Conservation (phyloP, 1,140 invertebrate genomes). For the Apis mellifera region DNA sequence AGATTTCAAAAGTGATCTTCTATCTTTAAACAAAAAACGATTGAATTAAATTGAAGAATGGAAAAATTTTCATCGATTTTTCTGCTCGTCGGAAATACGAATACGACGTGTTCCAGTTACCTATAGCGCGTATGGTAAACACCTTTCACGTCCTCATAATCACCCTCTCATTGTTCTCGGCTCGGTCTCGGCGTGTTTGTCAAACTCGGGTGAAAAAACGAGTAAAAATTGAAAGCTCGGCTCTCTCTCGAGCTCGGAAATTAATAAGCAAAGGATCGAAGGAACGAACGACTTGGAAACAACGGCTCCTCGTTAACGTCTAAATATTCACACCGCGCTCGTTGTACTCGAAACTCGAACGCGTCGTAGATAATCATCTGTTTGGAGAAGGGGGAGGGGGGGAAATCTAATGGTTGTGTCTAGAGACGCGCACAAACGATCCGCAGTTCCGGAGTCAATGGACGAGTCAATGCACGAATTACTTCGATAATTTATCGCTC, state of each 20-base stretch:
- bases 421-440: neutral
- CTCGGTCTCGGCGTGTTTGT: neutral
- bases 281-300: neutral
- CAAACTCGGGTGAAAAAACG: neutral
- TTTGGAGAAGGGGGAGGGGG: too few relatives aligned
- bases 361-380: neutral
- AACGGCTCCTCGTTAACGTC: neutral
- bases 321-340: neutral
- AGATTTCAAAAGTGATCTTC: too few relatives aligned
- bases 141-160: neutral
- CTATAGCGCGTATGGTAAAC: neutral
- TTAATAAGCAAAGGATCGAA: too few relatives aligned
- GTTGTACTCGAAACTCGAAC: too few relatives aligned
- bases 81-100: too few relatives aligned
- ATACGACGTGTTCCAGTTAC: too few relatives aligned
- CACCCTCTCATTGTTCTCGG: neutral
- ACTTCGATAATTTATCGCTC: too few relatives aligned
- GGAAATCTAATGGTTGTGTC: neutral
- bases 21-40: too few relatives aligned
- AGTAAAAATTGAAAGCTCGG: neutral
- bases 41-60: too few relatives aligned
- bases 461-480: neutral
- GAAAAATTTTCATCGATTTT: too few relatives aligned
- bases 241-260: neutral
- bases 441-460: constrained; percentile 12